phyloP scores from a whole-genome alignment of 2,113 vertebrate genomes.

The Notarius lentiginosus region DNA sequence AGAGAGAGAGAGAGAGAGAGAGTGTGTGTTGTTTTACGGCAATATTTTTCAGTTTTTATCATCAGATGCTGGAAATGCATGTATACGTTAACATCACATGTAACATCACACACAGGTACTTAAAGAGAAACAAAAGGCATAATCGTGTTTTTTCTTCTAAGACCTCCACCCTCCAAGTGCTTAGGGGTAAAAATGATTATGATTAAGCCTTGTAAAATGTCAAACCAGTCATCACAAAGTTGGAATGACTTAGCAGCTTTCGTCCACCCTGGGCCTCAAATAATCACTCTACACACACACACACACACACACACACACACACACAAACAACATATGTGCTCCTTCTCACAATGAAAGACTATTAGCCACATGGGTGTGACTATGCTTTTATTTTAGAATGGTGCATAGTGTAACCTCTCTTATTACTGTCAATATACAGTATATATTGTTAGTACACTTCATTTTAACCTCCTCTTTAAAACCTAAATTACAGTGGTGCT shows the following conservation, averaged over 20 bases:
- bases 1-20: neutral
- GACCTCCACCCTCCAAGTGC: neutral
- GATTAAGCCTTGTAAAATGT: constrained; percentile 30
- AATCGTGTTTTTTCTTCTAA: neutral
- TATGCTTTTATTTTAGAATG: neutral
- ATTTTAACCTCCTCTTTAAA: neutral
- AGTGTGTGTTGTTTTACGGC: neutral
- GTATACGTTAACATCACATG: neutral
- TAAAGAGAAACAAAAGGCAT: neutral
- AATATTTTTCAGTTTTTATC: neutral
- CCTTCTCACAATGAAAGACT: constrained; percentile 5
- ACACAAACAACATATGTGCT: neutral
- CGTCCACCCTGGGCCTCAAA: neutral
- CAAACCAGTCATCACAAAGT: constrained; percentile 24
- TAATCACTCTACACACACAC: neutral
- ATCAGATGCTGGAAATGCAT: neutral
- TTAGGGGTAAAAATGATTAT: constrained; percentile 2
- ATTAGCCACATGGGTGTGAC: neutral
- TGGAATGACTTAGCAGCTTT: constrained; percentile 22
- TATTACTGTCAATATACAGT: neutral
- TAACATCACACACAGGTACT: neutral
- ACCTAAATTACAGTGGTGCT: too few relatives aligned
- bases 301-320: neutral
- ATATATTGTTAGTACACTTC: neutral
- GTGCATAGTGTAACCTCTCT: neutral